A percentile compares a stretch with the other conserved stretches of the same genome.
These are phyloP conservation scores for Tinamus guttatus DNA, from an alignment of 2,113 vertebrate genomes.

Conservation along the genomic window DNA sequence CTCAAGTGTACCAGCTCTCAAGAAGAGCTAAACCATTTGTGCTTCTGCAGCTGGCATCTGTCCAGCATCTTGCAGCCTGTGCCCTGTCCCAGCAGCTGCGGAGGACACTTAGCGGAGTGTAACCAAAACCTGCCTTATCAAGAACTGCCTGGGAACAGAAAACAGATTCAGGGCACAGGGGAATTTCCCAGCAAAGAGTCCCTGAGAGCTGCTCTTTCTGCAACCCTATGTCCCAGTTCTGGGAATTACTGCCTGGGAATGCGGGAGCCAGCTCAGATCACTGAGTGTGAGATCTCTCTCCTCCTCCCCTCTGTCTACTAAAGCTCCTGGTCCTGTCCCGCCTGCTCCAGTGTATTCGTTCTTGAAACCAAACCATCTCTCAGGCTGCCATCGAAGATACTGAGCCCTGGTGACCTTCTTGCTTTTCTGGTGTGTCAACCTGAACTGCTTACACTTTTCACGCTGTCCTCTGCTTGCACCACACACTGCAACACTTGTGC, in stretches of 20 bases:
- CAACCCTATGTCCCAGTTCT: not conserved
- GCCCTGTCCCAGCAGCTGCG: not conserved
- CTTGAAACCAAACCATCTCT: not conserved
- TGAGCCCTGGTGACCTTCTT: rapidly evolving
- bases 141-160: not conserved
- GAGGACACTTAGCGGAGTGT: constrained; percentile 29
- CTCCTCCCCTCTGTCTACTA: not conserved
- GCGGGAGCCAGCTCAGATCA: not conserved
- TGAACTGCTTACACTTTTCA: rapidly evolving
- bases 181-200: not conserved
- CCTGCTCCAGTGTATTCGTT: not conserved
- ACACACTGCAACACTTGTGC: not conserved
- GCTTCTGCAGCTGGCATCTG: not conserved
- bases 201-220: not conserved
- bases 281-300: not conserved
- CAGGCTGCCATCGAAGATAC: not conserved
- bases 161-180: not conserved
- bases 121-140: constrained; percentile 59
- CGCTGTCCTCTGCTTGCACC: rapidly evolving
- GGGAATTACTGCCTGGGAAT: not conserved
- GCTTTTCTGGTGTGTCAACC: not conserved
- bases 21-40: not conserved
- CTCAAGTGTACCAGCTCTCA: not conserved
- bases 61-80: rapidly evolving
- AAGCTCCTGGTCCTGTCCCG: not conserved